phyloP scores from a whole-genome alignment of 2,113 vertebrate species.

The Campylomormyrus tamandua region DNA sequence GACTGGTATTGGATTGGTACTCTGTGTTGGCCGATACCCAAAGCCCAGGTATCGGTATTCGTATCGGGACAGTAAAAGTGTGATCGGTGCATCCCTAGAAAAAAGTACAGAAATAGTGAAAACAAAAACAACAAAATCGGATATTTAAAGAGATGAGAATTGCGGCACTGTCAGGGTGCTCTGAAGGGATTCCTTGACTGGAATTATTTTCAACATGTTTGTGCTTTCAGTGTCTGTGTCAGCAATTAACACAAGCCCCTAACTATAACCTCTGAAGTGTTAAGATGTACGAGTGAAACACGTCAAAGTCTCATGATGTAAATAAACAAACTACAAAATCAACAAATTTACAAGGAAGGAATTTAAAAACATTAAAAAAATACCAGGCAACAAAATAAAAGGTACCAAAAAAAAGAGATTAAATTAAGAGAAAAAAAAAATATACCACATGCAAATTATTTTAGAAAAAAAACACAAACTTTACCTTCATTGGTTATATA shows the following conservation, averaged over 20 bases:
- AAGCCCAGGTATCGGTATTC: too few relatives aligned
- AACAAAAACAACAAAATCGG: too few relatives aligned
- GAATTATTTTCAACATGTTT: not conserved
- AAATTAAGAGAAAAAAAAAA: not conserved
- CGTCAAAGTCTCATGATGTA: not conserved
- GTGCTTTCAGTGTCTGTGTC: not conserved
- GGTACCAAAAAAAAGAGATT: not conserved
- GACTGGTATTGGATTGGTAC: too few relatives aligned
- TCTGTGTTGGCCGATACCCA: too few relatives aligned
- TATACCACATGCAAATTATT: not conserved
- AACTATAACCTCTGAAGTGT: not conserved
- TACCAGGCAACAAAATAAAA: not conserved
- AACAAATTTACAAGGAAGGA: not conserved
- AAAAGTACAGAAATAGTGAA: not conserved
- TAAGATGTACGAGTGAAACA: not conserved
- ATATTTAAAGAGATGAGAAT: not conserved
- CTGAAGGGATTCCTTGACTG: not conserved
- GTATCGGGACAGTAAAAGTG: too few relatives aligned
- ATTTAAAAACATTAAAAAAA: not conserved
- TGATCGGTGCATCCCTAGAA: too few relatives aligned
- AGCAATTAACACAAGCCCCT: not conserved
- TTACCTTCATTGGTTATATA: conserved; percentile 56
- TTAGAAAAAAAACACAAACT: conserved; percentile 58
- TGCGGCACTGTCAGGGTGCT: not conserved
- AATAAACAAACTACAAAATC: not conserved